Evolutionary conservation across 2,797 vertebrate species (phyloP), one percentile per base, ranked within the genome.

Genomic region (Paguma larvata): DNA sequence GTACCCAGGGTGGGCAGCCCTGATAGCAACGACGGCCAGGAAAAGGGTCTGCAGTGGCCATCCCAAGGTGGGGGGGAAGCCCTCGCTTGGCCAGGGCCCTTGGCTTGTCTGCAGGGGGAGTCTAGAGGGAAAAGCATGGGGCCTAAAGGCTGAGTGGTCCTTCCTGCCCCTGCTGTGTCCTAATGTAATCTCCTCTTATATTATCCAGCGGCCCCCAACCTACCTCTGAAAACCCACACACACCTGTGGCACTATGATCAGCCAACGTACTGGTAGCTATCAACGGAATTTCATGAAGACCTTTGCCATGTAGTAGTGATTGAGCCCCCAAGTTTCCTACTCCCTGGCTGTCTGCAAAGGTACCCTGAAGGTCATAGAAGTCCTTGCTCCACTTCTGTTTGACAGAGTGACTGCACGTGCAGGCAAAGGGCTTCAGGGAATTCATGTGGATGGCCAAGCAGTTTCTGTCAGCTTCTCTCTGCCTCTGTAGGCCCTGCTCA

Each of bases 81-180:
- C 41, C 59, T 53, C 6, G 3, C 27, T 19, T 16, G 32, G 16
- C 56, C n/a, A 38, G 23, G 18, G 25, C 6, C 48, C 34, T 53
- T 3, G 7, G 51, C 12, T 41, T n/a, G 46, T 46, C 48, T n/a
- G 2, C 6, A 2, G 48, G 44, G 79, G 32, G 4, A 14, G 10
- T 44, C 27, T 32, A 6, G n/a, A 56, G 18, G 59, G 10, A 41
- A 30, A 70, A 34, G 9, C 25, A 5, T 3, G n/a, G 32, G 18
- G 7, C 32, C 18, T 38, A 5, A 6, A 1, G 1, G 3, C 46
- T 0, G 3, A 41, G 9, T 8, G 2, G 2, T 0, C 38, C n/a
- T 53, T 19, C 30, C 10, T 3, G 9, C 19, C 44, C 38, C 44
- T 41, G 34, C 65, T 27, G 65, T 44, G 73, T 32, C 53, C 30